These are phyloP conservation scores for Lepidochitona cinerea DNA, from an alignment of 2,888 invertebrate genomes.

Conservation along the genomic window DNA sequence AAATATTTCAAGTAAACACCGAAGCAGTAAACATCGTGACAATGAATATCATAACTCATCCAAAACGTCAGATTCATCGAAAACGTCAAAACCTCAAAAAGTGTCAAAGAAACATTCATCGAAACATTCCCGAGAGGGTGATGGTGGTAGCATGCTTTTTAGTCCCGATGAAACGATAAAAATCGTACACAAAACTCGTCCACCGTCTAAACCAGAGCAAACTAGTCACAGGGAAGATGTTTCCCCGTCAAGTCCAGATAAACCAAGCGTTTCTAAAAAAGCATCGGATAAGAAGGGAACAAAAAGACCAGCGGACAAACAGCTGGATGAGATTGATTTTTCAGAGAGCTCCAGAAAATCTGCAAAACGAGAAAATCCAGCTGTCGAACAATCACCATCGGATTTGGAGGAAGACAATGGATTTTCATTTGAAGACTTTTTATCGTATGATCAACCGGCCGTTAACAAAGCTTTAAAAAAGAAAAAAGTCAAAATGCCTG, in stretches of 20 bases:
- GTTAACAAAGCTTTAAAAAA: constrained; percentile 26
- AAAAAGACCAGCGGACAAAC: not conserved
- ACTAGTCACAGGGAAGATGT: not conserved
- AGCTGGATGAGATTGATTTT: not conserved
- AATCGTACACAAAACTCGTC: too few species aligned
- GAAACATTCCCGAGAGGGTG: too few species aligned
- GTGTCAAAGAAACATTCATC: too few species aligned
- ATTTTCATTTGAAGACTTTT: constrained; percentile 37
- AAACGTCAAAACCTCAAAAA: too few species aligned
- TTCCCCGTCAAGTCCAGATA: not conserved
- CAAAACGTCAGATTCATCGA: too few species aligned
- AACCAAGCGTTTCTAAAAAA: not conserved
- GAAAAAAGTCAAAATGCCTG: not conserved
- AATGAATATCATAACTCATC: too few species aligned
- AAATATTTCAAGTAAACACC: too few species aligned
- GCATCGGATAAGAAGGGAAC: not conserved
- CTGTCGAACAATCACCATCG: not conserved
- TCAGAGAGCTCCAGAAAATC: not conserved
- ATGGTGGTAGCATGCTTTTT: too few species aligned
- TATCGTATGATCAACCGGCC: constrained; percentile 31
- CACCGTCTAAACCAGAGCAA: not conserved
- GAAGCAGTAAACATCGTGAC: too few species aligned
- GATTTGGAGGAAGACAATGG: constrained; percentile 1
- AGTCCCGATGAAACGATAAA: not conserved
- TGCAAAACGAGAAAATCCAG: not conserved